These are phyloP conservation scores for Cryptus armator DNA, from an alignment of 2,888 invertebrate species.

Conservation along the genomic window DNA sequence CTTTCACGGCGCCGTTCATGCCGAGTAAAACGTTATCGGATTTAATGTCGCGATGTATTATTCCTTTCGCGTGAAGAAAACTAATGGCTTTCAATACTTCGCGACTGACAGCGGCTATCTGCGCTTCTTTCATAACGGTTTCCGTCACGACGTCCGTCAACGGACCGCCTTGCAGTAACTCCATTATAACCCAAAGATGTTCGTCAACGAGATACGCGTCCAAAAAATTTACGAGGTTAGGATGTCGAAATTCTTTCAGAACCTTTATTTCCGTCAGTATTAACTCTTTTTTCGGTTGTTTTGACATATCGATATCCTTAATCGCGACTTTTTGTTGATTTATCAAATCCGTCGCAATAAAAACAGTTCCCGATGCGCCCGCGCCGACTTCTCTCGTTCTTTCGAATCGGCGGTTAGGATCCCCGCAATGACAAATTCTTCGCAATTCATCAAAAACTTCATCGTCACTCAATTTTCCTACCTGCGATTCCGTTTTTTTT, in stretches of 20 bases:
- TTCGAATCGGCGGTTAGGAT: constrained; percentile 93
- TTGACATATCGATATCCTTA: constrained; percentile 97
- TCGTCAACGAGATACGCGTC: constrained; percentile 96
- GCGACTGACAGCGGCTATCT: constrained; percentile 97
- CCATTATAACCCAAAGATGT: constrained; percentile 99
- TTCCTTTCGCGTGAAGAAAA: constrained; percentile 95
- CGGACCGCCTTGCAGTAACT: constrained; percentile 97
- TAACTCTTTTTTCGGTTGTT: constrained; percentile 98
- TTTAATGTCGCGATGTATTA: constrained; percentile 98
- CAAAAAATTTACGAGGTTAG: constrained; percentile 97
- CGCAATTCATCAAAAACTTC: constrained; percentile 92
- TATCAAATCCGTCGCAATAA: constrained; percentile 93
- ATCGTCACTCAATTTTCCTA: constrained; percentile 88
- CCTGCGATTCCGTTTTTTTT: constrained; percentile 86
- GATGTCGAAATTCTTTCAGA: constrained; percentile 95
- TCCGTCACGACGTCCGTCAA: constrained; percentile 99
- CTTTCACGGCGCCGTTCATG: constrained; percentile 96
- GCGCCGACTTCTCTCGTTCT: constrained; percentile 94
- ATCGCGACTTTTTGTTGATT: constrained; percentile 94
- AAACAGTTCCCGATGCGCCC: constrained; percentile 97
- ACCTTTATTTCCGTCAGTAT: constrained; percentile 98
- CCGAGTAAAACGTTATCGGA: constrained; percentile 98
- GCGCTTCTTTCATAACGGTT: constrained; percentile 98
- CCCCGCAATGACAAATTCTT: constrained; percentile 92
- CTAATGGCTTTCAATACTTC: constrained; percentile 95